Evolutionary conservation across 2,888 invertebrate species (phyloP), one percentile per base, ranked within the genome.

Genomic region (Conistra vaccinii): DNA sequence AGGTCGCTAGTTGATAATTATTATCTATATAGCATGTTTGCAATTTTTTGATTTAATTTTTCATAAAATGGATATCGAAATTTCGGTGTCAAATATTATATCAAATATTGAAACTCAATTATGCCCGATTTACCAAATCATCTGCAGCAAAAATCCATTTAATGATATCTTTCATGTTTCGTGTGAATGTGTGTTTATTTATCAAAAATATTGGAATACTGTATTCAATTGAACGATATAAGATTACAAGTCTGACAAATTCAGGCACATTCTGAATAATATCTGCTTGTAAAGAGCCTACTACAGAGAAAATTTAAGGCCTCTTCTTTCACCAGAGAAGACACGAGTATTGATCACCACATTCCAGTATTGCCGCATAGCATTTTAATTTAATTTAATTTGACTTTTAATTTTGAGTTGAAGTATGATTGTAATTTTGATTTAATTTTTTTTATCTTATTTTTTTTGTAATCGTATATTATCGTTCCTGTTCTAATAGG

Each of bases 91-190:
- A 23, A 45, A 42, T 42, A 42, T 42, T 6, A 35, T 26, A 17
- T 35, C 23, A 39, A 73, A 73, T 42, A n/a, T 48, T 39, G 29
- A 74, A 42, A 60, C 9, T 14, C 23, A 20, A 42, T 51, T 75
- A 20, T 53, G 17, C n/a, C 20, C 20, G 42, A 20, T 23, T 51
- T 20, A 60, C 7, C 29, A 60, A 51, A 42, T 32, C 10, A 26
- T 73, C 14, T 74, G 26, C 42, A 61, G 61, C 1, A 1, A 51
- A 53, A 42, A 53, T 0, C 3, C 10, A 53, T 53, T 51, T 35
- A 73, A 14, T 5, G 17, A 26, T 3, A 26, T 51, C 10, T 7
- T 17, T 73, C 10, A 14, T 35, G 23, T 57, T 45, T 57, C 32
- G 3, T 23, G 17, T 0, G 14, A 32, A 58, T 10, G 20, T 4